A percentile compares a stretch with the other conserved stretches of the same genome.
These are phyloP conservation scores for Phaetusa simplex DNA, from an alignment of 2,113 vertebrate genomes.

Conservation along the genomic window DNA sequence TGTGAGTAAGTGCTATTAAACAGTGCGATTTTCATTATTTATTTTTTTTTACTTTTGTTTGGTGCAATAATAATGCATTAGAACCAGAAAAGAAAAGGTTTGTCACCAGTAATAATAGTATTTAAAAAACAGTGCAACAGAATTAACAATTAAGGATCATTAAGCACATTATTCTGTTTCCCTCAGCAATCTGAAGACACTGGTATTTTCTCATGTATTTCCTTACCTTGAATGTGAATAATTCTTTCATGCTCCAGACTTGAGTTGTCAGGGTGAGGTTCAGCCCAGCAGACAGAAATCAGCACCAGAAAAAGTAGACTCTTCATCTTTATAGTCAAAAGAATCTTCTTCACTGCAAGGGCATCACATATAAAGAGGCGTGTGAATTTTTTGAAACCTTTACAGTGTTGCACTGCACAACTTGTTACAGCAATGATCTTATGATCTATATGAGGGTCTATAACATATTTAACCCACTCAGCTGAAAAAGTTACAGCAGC, in stretches of 20 bases:
- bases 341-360: slow-evolving; percentile 81
- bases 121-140: slow-evolving; percentile 19
- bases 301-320: slow-evolving; percentile 86
- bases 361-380: slow-evolving; percentile 57
- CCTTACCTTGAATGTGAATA: slow-evolving; percentile 92
- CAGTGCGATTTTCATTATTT: background rate
- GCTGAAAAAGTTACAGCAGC: slow-evolving; percentile 62
- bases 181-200: background rate
- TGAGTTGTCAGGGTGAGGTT: slow-evolving; percentile 76
- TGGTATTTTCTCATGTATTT: slow-evolving; percentile 2
- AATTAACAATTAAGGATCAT: background rate
- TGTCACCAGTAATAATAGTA: background rate
- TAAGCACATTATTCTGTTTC: slow-evolving; percentile 4
- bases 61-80: background rate
- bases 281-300: slow-evolving; percentile 84
- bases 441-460: background rate
- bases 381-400: slow-evolving; percentile 64
- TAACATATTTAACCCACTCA: slow-evolving; percentile 62
- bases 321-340: slow-evolving; percentile 82
- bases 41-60: background rate
- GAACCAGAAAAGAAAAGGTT: slow-evolving; percentile 5
- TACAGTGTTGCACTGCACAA: slow-evolving; percentile 62
- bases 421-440: slow-evolving; percentile 63
- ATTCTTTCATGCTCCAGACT: slow-evolving; percentile 82
- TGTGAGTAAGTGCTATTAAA: background rate